These are phyloP conservation scores for Hippocampus mohnikei DNA, from an alignment of 2,113 vertebrate species.

Conservation along the genomic window DNA sequence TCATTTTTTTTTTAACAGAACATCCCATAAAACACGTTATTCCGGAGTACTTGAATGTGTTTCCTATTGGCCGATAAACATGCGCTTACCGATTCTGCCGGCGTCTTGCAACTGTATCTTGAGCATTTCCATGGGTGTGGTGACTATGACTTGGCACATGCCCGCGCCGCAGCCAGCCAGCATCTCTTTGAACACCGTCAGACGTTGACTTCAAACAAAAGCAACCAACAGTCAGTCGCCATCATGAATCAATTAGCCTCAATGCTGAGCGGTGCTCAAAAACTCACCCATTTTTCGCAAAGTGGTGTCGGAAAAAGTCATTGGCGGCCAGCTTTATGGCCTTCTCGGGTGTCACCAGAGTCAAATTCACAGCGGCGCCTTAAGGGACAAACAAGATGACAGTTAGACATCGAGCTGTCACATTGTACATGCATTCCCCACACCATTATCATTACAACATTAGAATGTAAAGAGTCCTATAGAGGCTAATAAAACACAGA, in stretches of 20 bases:
- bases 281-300: slow-evolving; percentile 73
- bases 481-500: slow-evolving; percentile 31
- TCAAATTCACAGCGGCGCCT: slow-evolving; percentile 77
- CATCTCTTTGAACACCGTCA: slow-evolving; percentile 78
- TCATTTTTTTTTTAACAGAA: background rate
- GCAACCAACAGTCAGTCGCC: background rate
- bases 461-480: slow-evolving; percentile 8
- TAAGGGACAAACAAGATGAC: slow-evolving; percentile 49
- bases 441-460: slow-evolving; percentile 51
- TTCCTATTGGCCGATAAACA: background rate
- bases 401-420: slow-evolving; percentile 41
- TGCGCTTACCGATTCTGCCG: slow-evolving; percentile 71
- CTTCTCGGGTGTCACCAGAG: slow-evolving; percentile 80
- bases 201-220: slow-evolving; percentile 65
- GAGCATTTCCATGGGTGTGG: slow-evolving; percentile 84
- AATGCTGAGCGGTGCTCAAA: too few species aligned
- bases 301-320: slow-evolving; percentile 75
- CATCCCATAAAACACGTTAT: too few species aligned
- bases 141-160: slow-evolving; percentile 78
- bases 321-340: slow-evolving; percentile 81
- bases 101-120: slow-evolving; percentile 83
- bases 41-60: too few species aligned
- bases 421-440: slow-evolving; percentile 32
- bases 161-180: slow-evolving; percentile 80
- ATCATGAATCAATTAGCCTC: background rate